These are phyloP conservation scores for Brachionus rotundiformis DNA, from an alignment of 1,140 invertebrate species.

Conservation along the genomic window DNA sequence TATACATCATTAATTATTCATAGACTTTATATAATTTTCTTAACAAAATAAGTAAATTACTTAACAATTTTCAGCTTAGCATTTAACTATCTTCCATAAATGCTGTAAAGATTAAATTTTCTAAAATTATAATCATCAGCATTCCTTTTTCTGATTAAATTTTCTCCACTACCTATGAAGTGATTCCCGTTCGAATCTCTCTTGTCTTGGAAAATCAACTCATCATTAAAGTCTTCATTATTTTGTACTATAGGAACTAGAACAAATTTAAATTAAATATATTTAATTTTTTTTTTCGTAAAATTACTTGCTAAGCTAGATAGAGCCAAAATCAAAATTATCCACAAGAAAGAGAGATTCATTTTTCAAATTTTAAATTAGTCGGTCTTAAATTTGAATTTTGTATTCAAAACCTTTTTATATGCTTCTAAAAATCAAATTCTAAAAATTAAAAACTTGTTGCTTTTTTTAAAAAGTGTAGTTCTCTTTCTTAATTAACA, in stretches of 20 bases:
- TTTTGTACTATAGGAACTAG: not conserved
- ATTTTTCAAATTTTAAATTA: not conserved
- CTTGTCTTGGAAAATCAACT: not conserved
- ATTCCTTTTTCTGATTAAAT: not conserved
- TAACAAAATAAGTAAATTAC: not conserved
- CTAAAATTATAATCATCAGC: not conserved
- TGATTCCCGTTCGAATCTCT: not conserved
- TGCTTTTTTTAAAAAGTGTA: not conserved
- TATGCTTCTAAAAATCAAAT: not conserved
- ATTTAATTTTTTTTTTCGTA: not conserved
- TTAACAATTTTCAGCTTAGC: not conserved
- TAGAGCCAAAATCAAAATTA: not conserved
- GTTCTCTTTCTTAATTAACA: not conserved
- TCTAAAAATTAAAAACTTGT: not conserved
- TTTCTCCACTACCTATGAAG: not conserved
- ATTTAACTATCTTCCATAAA: not conserved
- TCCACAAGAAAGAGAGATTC: conserved; percentile 11
- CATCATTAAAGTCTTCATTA: not conserved
- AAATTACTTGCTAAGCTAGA: not conserved
- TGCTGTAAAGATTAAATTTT: conserved; percentile 11
- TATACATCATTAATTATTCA: not conserved
- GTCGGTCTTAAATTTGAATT: no score
- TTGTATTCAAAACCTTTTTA: not conserved
- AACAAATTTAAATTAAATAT: not conserved
- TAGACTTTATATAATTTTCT: no score